Conservation (phyloP, 2,113 vertebrate genomes). For the Anarhynchus alexandrinus region DNA sequence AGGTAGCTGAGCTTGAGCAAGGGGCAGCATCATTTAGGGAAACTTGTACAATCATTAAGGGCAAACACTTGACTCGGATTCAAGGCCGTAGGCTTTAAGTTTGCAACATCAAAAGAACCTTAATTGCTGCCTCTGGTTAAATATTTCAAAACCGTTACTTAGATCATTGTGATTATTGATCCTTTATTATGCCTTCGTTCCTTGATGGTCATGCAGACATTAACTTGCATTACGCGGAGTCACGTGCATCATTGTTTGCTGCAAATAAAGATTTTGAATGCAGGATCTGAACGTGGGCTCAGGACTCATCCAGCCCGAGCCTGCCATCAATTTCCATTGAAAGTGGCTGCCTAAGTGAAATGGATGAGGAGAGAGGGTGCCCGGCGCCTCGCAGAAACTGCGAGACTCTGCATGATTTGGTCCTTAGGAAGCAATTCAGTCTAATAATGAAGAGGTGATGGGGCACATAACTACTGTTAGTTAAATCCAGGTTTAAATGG, state of each 20-base stretch:
- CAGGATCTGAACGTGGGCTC: neutral
- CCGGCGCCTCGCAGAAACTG: neutral
- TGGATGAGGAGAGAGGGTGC: conserved; percentile 6
- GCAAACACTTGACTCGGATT: neutral
- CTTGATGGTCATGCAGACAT: neutral
- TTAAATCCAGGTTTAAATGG: conserved; percentile 24
- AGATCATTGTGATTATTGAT: neutral
- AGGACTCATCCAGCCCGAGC: neutral
- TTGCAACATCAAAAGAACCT: neutral
- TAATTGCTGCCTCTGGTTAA: neutral
- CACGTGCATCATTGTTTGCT: neutral
- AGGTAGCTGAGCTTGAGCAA: neutral
- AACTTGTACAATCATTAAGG: neutral
- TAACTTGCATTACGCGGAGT: neutral
- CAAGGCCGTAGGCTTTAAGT: neutral
- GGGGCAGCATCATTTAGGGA: neutral
- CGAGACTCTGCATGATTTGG: neutral
- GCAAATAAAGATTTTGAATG: neutral
- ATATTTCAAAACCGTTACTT: neutral
- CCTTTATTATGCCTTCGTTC: neutral
- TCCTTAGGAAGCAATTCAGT: conserved; percentile 50
- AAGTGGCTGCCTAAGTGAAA: conserved; percentile 30
- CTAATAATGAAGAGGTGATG: conserved; percentile 19
- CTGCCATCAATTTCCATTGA: neutral
- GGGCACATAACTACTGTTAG: conserved; percentile 34